Base-by-base conservation (phyloP, 2,888 invertebrate species). In the Hetaerina titia region DNA sequence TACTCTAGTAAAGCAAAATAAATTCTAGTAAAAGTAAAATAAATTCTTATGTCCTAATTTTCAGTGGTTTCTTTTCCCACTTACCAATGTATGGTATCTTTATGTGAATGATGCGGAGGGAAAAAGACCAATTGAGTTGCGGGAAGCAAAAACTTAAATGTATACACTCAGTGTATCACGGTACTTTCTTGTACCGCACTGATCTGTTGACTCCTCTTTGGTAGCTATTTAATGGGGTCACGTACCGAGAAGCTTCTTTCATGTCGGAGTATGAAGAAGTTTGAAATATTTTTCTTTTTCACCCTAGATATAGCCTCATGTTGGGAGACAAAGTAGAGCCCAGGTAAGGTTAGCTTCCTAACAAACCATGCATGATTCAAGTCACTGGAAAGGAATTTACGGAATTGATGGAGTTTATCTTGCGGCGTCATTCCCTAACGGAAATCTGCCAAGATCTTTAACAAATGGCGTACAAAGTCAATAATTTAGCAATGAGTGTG, bases 161-260 rank as follows among this genome's bases (percentile, higher is more conserved):
- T 31, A 88, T 56, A 88, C 88, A 56, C 22, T 88, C 88, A 45
- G 7, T 45, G 45, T 88, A 88, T 45, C 45, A 45, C 45, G 45
- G 45, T 45, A 45, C 45, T 45, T 45, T 45, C 45, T 45, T 45
- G 45, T 4, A 2, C 45, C 45, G 45, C 45, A 45, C 4, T 45
- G 88, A 88, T 56, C 88, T 88, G 45, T 56, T 88, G 88, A 88
- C 88, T 88, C 88, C 31, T 88, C 56, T 25, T 45, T 31, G 45
- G 88, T 19, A 19, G 19, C 19, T 11, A 88, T 88, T 19, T 45
- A 56, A 88, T 19, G 88, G 45, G 88, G 88, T 88, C 88, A 88
- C 56, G 45, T 13, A 13, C 88, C 88, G 89, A 89, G 57, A 57
- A 57, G 22, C 7, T n/a, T 9, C n/a, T 90, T 25, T 63, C 63